Conservation (phyloP, 2,797 vertebrate genomes). For the Eupleurogrammus muticus region DNA sequence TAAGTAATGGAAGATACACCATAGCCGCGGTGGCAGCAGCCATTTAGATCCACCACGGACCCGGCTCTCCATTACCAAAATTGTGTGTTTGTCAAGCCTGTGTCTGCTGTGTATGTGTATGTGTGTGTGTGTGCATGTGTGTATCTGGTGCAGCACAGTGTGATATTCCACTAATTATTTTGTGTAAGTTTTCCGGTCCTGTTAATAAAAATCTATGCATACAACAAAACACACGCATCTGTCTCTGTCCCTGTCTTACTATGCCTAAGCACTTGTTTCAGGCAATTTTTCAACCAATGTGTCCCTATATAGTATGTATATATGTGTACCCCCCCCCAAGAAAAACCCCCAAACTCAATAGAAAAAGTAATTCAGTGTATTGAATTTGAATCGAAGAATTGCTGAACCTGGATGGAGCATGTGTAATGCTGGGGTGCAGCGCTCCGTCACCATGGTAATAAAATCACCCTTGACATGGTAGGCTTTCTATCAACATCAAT, state of each 20-base stretch:
- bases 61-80: constrained; percentile 41
- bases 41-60: constrained; percentile 65
- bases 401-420: not conserved
- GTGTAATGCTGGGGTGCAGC: not conserved
- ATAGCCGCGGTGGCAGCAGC: constrained; percentile 51
- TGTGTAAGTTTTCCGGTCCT: constrained; percentile 6
- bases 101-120: not conserved
- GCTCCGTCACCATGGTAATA: not conserved
- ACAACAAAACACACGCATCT: constrained; percentile 1
- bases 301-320: too few relatives aligned
- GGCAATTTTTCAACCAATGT: not conserved
- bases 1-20: constrained; percentile 12
- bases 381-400: not conserved
- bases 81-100: constrained; percentile 3
- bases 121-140: too few relatives aligned
- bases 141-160: constrained; percentile 45
- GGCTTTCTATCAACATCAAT: constrained; percentile 7
- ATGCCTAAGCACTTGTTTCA: constrained; percentile 1
- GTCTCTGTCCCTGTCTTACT: not conserved
- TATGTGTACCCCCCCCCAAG: too few relatives aligned
- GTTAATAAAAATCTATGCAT: constrained; percentile 4
- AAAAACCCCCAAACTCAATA: not conserved
- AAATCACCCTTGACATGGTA: not conserved
- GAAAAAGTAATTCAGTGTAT: not conserved
- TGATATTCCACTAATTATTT: constrained; percentile 15